Base-by-base conservation (phyloP, 2,888 invertebrate genomes). In the Nephrocerus scutellatus region DNA sequence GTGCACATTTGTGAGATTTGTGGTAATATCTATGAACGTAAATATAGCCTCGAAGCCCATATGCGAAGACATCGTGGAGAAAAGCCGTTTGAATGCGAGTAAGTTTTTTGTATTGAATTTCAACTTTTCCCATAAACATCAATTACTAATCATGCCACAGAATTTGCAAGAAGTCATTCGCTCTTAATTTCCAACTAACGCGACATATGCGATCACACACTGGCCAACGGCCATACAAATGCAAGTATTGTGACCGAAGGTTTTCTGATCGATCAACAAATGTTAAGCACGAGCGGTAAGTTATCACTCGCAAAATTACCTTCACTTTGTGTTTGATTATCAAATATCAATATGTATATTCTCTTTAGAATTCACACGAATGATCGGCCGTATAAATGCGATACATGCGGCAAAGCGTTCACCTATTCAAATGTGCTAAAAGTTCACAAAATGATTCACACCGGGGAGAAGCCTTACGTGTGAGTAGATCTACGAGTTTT, bases 171-270 rank as follows among this genome's bases (percentile, higher is more conserved):
- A 58, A 61, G 39, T 46, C 58, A 1, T 67, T 68, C 34, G 62
- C 64, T 26, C 57, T 67, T 1, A 63, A 66, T 41, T 68, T 66
- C 47, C 65, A 69, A 43, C 40, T 68, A 20, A 63, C 60, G 12
- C 60, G 69, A 1, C 69, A 69, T 35, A 68, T 69, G 48, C 57
- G 66, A 8, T 60, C 62, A 20, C 68, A 68, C 38, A 69, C 66
- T 0, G 64, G 69, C 0, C 57, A 56, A 7, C 61, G 63, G 14
- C 69, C 69, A 0, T 68, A 65, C 32, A 54, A 41, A 18, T 68
- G 68, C 22, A 52, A 55, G 36, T 64, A 62, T 39, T 68, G 68
- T 36, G 56, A 60, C 16, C 51, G 68, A 3, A 55, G 51, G 16
- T 68, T 68, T 36, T 53, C 66, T 3, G 68, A 68, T 52, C 61